Percentiles rank a stretch among this genome's conserved stretches.
These are phyloP conservation scores for Noctua fimbriata DNA, from an alignment of 2,888 invertebrate species.

Conservation along the genomic window DNA sequence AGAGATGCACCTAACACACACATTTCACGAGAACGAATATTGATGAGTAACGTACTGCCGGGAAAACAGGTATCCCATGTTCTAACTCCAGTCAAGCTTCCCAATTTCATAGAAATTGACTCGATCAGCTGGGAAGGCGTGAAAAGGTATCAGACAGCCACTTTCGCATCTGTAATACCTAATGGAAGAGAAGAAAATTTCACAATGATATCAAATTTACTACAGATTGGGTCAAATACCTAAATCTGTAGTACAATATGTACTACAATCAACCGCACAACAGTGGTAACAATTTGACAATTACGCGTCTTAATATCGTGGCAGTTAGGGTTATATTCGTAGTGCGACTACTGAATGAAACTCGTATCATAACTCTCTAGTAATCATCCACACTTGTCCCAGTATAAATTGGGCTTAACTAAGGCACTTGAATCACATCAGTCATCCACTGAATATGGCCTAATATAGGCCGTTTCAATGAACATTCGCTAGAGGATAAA, in stretches of 20 bases:
- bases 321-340: not conserved
- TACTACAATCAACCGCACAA: not conserved
- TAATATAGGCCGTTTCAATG: constrained; percentile 3
- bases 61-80: not conserved
- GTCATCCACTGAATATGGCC: constrained; percentile 11
- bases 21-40: too few species aligned
- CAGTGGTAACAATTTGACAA: not conserved
- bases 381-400: constrained; percentile 26
- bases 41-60: not conserved
- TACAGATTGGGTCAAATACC: not conserved
- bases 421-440: constrained; percentile 22
- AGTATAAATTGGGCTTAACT: constrained; percentile 29
- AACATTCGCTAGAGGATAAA: not conserved
- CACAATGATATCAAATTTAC: not conserved
- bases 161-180: not conserved
- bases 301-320: not conserved
- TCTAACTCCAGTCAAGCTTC: not conserved
- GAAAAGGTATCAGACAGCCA: not conserved
- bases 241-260: too few species aligned
- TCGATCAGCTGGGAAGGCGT: not conserved
- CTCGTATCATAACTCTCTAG: not conserved
- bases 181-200: not conserved
- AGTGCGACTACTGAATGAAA: not conserved
- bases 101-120: not conserved
- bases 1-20: too few species aligned